These are phyloP conservation scores for Apocrypta bakeri DNA, from an alignment of 1,140 invertebrate genomes.

Conservation along the genomic window DNA sequence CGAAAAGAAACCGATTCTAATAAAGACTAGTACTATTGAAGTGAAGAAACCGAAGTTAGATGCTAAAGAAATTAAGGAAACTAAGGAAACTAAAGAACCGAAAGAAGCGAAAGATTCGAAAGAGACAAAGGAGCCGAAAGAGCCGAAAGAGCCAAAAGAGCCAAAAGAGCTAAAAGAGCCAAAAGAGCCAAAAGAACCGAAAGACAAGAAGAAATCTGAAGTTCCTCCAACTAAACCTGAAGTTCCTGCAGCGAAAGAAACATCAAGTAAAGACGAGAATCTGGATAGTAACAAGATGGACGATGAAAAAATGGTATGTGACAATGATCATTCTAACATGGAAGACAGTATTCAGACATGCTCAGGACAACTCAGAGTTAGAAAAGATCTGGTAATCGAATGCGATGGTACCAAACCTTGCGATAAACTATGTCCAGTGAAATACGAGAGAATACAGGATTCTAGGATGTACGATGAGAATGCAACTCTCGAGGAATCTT, in stretches of 20 bases:
- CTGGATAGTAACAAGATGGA: slow-evolving; percentile 42
- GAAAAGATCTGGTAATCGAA: slow-evolving; percentile 65
- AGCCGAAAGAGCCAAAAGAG: background rate
- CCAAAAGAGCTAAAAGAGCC: slow-evolving; percentile 66
- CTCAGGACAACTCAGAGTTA: slow-evolving; percentile 62
- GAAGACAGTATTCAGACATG: slow-evolving; percentile 42
- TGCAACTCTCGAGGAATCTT: slow-evolving; percentile 68
- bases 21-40: slow-evolving; percentile 66
- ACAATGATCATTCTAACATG: background rate
- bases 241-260: slow-evolving; percentile 43
- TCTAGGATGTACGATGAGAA: slow-evolving; percentile 70
- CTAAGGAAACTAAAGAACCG: background rate
- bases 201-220: slow-evolving; percentile 48
- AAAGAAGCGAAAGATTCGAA: slow-evolving; percentile 64
- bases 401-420: slow-evolving; percentile 60
- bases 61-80: background rate
- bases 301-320: background rate
- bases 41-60: slow-evolving; percentile 66
- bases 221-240: slow-evolving; percentile 52
- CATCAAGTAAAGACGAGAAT: slow-evolving; percentile 20
- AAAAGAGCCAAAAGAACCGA: slow-evolving; percentile 53
- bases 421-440: slow-evolving; percentile 65
- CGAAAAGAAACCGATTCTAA: slow-evolving; percentile 41
- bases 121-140: slow-evolving; percentile 53
- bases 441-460: slow-evolving; percentile 68